Percentiles rank a stretch among this genome's conserved stretches.
These are phyloP conservation scores for Ranitomeya imitator DNA, from an alignment of 2,113 vertebrate species.

Conservation along the genomic window DNA sequence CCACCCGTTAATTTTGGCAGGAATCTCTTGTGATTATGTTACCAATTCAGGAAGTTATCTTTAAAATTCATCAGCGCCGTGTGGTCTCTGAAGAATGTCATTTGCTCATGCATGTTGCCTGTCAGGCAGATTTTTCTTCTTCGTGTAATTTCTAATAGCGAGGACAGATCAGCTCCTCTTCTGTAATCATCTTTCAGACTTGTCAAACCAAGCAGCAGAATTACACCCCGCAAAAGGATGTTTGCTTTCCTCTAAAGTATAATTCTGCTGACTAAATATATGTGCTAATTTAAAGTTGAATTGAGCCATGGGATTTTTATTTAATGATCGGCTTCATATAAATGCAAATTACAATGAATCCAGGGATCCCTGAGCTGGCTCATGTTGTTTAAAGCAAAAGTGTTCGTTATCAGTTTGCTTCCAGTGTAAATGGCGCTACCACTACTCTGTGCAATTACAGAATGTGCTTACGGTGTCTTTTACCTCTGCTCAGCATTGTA, in stretches of 20 bases:
- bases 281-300: slow-evolving; percentile 51
- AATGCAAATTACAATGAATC: slow-evolving; percentile 53
- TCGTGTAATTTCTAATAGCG: slow-evolving; percentile 57
- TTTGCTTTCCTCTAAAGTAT: slow-evolving; percentile 55
- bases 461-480: slow-evolving; percentile 33
- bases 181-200: slow-evolving; percentile 49
- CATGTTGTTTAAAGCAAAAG: slow-evolving; percentile 47
- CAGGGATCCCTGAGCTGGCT: slow-evolving; percentile 36
- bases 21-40: background rate
- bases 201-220: slow-evolving; percentile 41
- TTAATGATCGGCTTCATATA: slow-evolving; percentile 55
- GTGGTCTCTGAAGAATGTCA: background rate
- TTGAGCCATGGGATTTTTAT: slow-evolving; percentile 55
- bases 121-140: slow-evolving; percentile 52
- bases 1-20: background rate
- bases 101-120: slow-evolving; percentile 1
- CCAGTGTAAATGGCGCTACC: slow-evolving; percentile 30
- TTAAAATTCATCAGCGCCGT: background rate
- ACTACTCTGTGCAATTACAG: background rate
- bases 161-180: slow-evolving; percentile 57
- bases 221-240: slow-evolving; percentile 45
- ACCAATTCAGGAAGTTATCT: background rate
- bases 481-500: background rate
- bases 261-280: slow-evolving; percentile 53
- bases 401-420: slow-evolving; percentile 10